These are phyloP conservation scores for Rhopalosiphum nymphaeae DNA, from an alignment of 2,888 invertebrate species.

Conservation along the genomic window DNA sequence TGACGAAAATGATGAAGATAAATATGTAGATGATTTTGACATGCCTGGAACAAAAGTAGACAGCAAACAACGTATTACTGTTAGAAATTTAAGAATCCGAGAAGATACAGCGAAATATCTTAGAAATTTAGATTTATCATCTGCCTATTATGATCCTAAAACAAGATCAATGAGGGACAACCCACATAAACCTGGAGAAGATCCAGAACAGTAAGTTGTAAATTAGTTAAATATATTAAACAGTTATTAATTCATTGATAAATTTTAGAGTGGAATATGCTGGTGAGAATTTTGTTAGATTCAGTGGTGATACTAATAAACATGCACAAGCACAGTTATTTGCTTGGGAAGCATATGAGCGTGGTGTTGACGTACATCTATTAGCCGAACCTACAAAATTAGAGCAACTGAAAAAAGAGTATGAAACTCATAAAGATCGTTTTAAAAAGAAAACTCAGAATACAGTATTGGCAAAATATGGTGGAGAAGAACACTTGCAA, in stretches of 20 bases:
- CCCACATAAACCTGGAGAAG: slow-evolving; percentile 78
- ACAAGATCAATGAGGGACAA: slow-evolving; percentile 98
- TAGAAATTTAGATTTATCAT: slow-evolving; percentile 95
- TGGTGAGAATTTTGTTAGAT: slow-evolving; percentile 97
- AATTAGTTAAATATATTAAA: neutral
- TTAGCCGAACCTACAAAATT: slow-evolving; percentile 98
- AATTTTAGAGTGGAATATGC: slow-evolving; percentile 79
- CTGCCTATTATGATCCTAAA: slow-evolving; percentile 99
- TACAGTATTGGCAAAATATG: slow-evolving; percentile 90
- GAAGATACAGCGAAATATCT: slow-evolving; percentile 99
- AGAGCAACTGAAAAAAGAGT: slow-evolving; percentile 90
- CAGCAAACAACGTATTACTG: slow-evolving; percentile 98
- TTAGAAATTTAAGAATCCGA: slow-evolving; percentile 95
- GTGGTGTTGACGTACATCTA: slow-evolving; percentile 93
- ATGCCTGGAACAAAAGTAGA: slow-evolving; percentile 99
- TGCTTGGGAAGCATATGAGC: slow-evolving; percentile 96
- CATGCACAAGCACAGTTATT: slow-evolving; percentile 94
- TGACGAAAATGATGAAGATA: slow-evolving; percentile 90
- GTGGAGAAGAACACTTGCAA: slow-evolving; percentile 92
- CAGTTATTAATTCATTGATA: slow-evolving; percentile 7
- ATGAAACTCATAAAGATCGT: slow-evolving; percentile 88
- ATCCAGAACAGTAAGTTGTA: slow-evolving; percentile 75
- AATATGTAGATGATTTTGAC: slow-evolving; percentile 93
- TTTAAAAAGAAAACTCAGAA: slow-evolving; percentile 86
- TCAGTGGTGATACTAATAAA: slow-evolving; percentile 91